phyloP scores from a whole-genome alignment of 2,797 vertebrate species.

The Petrocephalus sullivani region DNA sequence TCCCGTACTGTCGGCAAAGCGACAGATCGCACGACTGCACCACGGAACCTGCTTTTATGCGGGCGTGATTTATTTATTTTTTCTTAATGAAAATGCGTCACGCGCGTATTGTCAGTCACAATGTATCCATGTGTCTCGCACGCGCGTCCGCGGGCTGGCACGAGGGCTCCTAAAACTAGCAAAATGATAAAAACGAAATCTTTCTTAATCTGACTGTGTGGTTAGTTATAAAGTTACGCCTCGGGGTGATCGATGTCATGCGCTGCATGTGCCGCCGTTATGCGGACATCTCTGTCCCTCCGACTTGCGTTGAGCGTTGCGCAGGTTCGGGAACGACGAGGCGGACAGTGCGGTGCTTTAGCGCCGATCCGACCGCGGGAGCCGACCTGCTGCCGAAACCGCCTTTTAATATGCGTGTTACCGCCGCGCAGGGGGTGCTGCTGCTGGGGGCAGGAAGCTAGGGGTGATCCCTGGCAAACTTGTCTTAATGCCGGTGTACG shows the following conservation, averaged over 20 bases:
- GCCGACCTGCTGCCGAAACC: not conserved
- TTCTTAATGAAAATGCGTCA: conserved; percentile 15
- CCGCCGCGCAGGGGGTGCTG: not conserved
- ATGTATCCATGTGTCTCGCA: not conserved
- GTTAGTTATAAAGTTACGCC: not conserved
- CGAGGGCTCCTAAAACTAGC: not conserved
- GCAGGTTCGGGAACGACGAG: not conserved
- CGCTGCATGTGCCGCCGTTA: not conserved
- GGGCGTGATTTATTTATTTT: not conserved
- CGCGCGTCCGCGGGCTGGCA: not conserved
- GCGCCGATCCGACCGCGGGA: not conserved
- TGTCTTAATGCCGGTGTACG: not conserved
- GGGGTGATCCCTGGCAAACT: not conserved
- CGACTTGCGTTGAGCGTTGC: not conserved
- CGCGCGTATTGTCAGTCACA: not conserved
- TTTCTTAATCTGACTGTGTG: not conserved
- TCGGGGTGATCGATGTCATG: not conserved
- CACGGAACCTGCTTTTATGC: not conserved
- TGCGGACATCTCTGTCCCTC: not conserved
- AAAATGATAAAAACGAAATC: not conserved
- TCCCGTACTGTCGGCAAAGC: not conserved
- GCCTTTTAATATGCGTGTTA: not conserved
- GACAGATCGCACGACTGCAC: not conserved
- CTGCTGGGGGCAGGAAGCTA: not conserved
- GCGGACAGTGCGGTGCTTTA: not conserved